Evolutionary conservation across 2,113 vertebrate species (phyloP).

Genomic region (Aegithalos caudatus): DNA sequence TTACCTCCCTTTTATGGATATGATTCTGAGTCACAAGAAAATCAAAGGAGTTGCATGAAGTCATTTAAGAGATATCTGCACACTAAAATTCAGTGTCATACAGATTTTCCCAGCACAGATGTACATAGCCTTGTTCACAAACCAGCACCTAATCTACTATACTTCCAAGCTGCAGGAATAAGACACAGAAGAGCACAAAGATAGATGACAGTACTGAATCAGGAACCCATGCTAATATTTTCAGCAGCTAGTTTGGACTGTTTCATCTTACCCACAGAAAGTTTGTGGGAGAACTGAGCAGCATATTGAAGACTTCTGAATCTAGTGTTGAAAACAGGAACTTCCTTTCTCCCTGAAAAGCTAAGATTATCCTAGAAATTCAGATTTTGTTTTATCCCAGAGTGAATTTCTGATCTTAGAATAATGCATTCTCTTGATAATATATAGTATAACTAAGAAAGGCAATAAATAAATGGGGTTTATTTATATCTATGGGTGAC

Average conservation of each 20-base stretch:
- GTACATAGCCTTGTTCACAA: neutral
- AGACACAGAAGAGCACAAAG: neutral
- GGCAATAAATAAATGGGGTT: slow-evolving; percentile 19
- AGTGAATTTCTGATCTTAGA: neutral
- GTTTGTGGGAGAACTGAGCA: neutral
- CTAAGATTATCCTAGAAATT: slow-evolving; percentile 19
- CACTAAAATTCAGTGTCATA: neutral
- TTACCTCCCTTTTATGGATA: neutral
- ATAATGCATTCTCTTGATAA: neutral
- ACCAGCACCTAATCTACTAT: neutral
- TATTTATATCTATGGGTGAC: slow-evolving; percentile 66
- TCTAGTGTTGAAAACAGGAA: neutral
- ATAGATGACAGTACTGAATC: neutral
- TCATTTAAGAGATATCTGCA: neutral
- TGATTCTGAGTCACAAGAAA: neutral
- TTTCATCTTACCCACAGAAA: neutral
- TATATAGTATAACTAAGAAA: neutral
- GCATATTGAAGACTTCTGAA: neutral
- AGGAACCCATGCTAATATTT: neutral
- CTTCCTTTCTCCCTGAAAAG: neutral
- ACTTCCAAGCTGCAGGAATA: neutral
- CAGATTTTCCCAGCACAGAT: neutral
- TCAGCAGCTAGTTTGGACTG: neutral
- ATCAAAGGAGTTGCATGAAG: neutral
- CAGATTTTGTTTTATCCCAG: neutral